Percentiles rank a stretch among this genome's conserved stretches.
These are phyloP conservation scores for Dolichopus griseipennis DNA, from an alignment of 2,888 invertebrate genomes.

Conservation along the genomic window DNA sequence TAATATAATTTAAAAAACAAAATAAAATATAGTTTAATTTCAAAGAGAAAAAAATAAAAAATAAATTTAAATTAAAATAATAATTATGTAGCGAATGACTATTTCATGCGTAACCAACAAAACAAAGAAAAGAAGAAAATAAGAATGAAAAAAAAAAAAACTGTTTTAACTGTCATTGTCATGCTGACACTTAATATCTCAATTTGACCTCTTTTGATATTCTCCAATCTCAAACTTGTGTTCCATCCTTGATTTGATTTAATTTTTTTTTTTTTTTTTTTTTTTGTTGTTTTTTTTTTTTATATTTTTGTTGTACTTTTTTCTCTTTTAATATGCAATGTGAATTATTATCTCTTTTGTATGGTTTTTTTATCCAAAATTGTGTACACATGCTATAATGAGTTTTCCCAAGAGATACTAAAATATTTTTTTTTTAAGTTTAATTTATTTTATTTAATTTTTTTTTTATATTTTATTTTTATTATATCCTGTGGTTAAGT, in stretches of 20 bases:
- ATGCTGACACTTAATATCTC: conserved; percentile 1
- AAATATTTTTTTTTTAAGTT: not conserved
- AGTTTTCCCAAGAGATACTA: not conserved
- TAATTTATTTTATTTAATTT: no score
- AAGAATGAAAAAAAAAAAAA: not conserved
- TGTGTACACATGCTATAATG: not conserved
- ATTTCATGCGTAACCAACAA: not conserved
- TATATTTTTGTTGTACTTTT: not conserved
- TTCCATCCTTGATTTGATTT: not conserved
- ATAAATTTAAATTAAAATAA: not conserved
- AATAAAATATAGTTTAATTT: not conserved
- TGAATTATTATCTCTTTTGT: not conserved
- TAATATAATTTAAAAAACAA: no score
- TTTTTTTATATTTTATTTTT: not conserved
- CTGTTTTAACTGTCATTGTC: not conserved
- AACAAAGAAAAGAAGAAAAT: not conserved
- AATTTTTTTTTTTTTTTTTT: not conserved
- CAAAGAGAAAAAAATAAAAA: not conserved
- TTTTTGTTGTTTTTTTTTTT: not conserved
- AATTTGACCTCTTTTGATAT: not conserved
- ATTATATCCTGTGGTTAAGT: not conserved
- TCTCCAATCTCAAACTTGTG: not conserved
- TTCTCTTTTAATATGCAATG: not conserved
- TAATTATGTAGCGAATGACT: not conserved
- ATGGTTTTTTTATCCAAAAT: not conserved